Base-by-base conservation (phyloP, 2,888 invertebrate species). In the Xylota sylvarum region DNA sequence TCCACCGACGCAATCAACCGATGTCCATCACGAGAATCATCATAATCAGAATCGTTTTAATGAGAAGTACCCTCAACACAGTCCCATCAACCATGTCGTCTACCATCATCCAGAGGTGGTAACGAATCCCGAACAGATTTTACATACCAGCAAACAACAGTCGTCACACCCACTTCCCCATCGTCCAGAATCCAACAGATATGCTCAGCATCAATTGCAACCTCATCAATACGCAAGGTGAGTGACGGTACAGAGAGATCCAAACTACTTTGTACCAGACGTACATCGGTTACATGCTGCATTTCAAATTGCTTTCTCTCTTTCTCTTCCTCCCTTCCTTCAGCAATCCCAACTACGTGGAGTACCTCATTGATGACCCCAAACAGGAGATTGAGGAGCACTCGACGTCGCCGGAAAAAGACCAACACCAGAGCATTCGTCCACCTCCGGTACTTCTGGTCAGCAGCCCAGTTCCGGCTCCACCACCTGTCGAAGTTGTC, bases 361-460 rank as follows among this genome's bases (percentile, higher is more conserved):
- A 92, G 65, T 92, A 92, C 64, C 85, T 91, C 35, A 90, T 91
- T 60, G 91, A 92, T 40, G 92, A 91, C 2, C 92, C 92, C 0
- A 89, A 91, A 19, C 92, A 92, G 81, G 86, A 86, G 46, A 86
- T 86, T 65, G 86, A 86, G 48, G 86, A 86, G 37, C 86, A 73
- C n/a, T 77, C 81, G 35, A 70, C 70, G 10, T 90, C 91, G 1
- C 81, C 91, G 76, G 92, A 92, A 3, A 92, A 91, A 56, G 91
- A 91, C 35, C 90, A 89, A 35, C 89, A 89, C 1, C 88, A 84
- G 17, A 48, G 55, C 43, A 86, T 82, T 27, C 86, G 86, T 30
- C 85, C 85, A 2, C 86, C 86, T 7, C 86, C 82, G 14, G 9
- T 78, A n/a, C 43, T 56, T n/a, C 14, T 86, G 69, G 73, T 62